phyloP scores from a whole-genome alignment of 2,888 invertebrate species.

The Allolobophora icterica region DNA sequence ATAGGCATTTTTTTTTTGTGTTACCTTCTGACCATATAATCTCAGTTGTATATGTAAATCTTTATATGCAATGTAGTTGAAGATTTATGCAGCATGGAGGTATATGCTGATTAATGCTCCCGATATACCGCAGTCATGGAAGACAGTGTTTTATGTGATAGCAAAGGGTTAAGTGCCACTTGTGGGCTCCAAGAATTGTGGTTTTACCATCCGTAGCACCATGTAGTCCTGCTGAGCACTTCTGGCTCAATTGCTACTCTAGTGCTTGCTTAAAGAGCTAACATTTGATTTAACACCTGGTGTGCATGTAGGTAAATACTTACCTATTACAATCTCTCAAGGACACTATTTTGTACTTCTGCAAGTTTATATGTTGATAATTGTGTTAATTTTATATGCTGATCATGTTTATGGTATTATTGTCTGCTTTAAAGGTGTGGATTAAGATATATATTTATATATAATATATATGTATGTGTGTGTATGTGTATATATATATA shows the following conservation, averaged over 20 bases:
- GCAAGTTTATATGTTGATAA: neutral
- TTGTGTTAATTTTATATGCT: neutral
- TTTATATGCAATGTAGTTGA: constrained; percentile 4
- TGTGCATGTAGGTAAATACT: neutral
- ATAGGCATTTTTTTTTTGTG: neutral
- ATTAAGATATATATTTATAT: neutral
- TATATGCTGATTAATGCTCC: neutral
- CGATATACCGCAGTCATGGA: neutral
- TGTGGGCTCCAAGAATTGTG: neutral
- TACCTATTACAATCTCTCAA: neutral
- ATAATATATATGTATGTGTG: no score
- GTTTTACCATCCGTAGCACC: neutral
- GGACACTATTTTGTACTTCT: neutral
- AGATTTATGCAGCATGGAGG: neutral
- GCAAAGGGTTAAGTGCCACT: constrained; percentile 17
- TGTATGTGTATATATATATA: no score
- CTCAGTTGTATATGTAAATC: neutral
- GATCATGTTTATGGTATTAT: neutral
- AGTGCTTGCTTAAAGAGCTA: neutral
- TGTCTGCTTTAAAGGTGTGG: neutral
- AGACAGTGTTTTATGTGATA: neutral
- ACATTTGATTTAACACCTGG: neutral
- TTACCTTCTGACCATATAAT: neutral
- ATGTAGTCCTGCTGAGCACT: neutral
- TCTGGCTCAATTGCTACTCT: neutral